phyloP scores from a whole-genome alignment of 37 sponge, comb jelly and placozoan species.

The Theonella swinhoei region DNA sequence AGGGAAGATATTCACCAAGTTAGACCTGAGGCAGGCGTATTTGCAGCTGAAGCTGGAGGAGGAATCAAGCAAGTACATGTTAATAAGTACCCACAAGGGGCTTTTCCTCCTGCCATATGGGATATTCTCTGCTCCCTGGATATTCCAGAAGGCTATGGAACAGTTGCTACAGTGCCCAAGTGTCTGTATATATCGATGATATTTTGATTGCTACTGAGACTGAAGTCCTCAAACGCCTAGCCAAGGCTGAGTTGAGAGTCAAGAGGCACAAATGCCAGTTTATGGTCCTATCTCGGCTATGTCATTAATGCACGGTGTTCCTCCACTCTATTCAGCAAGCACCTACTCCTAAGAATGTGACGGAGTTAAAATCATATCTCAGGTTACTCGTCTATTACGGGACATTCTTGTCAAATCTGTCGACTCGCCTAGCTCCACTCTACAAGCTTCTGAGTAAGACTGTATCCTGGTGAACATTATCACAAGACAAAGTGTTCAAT shows the following conservation, averaged over 20 bases:
- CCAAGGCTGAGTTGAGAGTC: background rate
- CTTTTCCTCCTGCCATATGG: background rate
- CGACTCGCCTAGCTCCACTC: slow-evolving; percentile 6
- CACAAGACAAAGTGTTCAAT: background rate
- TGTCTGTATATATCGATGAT: slow-evolving; percentile 34
- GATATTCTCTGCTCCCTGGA: slow-evolving; percentile 15
- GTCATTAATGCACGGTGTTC: background rate
- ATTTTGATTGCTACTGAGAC: background rate
- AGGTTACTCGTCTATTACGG: slow-evolving; percentile 29
- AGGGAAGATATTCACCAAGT: slow-evolving; percentile 51
- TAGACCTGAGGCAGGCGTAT: slow-evolving; percentile 61
- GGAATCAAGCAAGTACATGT: background rate
- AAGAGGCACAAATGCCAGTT: slow-evolving; percentile 26
- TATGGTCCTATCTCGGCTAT: slow-evolving; percentile 16
- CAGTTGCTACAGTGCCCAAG: too few species aligned
- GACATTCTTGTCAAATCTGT: slow-evolving; percentile 23
- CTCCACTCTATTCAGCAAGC: background rate
- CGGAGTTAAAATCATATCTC: slow-evolving; percentile 20
- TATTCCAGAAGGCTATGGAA: slow-evolving; percentile 45
- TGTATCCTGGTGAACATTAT: slow-evolving; percentile 17
- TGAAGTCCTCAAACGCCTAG: slow-evolving; percentile 17
- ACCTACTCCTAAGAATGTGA: too few species aligned
- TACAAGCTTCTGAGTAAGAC: background rate
- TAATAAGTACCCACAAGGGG: slow-evolving; percentile 38
- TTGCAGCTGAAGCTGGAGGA: slow-evolving; percentile 17